Conservation (phyloP, 2,888 invertebrate genomes). For the Rambutsinella grinnellia region DNA sequence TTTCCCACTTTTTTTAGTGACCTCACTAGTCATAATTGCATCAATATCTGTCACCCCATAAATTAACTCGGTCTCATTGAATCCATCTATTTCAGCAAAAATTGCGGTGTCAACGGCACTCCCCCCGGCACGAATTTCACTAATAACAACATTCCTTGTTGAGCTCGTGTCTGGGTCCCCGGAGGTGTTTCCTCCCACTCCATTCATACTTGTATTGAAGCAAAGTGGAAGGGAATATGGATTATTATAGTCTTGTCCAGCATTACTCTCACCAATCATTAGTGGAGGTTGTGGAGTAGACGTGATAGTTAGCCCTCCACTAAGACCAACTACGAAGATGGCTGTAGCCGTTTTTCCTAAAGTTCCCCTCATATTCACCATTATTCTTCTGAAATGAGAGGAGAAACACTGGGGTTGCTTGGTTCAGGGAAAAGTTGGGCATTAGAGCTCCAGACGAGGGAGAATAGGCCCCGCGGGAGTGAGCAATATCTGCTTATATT, state of each 20-base stretch:
- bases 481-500: constrained; percentile 15
- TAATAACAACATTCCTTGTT: constrained; percentile 19
- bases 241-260: constrained; percentile 22
- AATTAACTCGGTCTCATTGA: constrained; percentile 42
- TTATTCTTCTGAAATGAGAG: constrained; percentile 45
- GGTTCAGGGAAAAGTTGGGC: constrained; percentile 16
- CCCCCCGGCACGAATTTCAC: constrained; percentile 10
- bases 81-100: constrained; percentile 20
- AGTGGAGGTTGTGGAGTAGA: constrained; percentile 31
- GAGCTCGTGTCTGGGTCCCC: constrained; percentile 5
- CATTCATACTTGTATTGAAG: constrained; percentile 4
- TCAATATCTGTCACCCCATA: constrained; percentile 36
- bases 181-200: constrained; percentile 13
- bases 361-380: constrained; percentile 50
- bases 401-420: no score
- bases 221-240: constrained; percentile 23
- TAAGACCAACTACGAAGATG: constrained; percentile 32
- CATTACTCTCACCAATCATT: constrained; percentile 31
- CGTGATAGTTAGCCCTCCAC: constrained; percentile 28
- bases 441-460: constrained; percentile 35
- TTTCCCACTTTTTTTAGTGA: neutral
- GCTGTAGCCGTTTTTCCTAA: constrained; percentile 34
- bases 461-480: constrained; percentile 39
- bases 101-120: constrained; percentile 10
- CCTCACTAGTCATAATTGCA: constrained; percentile 22